These are phyloP conservation scores for Cybosia mesomella DNA, from an alignment of 2,888 invertebrate species.

Conservation along the genomic window DNA sequence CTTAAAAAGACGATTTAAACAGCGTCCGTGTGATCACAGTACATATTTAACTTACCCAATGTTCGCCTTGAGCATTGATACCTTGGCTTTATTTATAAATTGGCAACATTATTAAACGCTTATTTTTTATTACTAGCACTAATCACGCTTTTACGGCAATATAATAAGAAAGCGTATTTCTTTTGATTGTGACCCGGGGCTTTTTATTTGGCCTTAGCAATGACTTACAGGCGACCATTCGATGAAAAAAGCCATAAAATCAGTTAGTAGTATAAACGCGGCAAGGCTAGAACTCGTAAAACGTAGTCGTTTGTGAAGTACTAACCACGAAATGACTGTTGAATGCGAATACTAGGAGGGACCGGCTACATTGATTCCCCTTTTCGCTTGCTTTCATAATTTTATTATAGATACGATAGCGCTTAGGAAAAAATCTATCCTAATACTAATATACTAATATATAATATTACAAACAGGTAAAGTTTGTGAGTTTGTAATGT, in stretches of 20 bases:
- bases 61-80: background rate
- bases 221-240: constrained; percentile 2
- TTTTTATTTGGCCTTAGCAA: background rate
- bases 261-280: background rate
- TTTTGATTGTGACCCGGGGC: background rate
- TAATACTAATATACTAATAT: background rate
- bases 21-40: too few species aligned
- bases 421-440: background rate
- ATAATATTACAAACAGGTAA: too few species aligned
- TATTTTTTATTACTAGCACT: background rate
- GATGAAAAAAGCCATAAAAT: background rate
- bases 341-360: background rate
- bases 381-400: background rate
- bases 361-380: background rate
- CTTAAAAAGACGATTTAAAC: too few species aligned
- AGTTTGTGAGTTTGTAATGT: too few species aligned
- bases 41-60: background rate
- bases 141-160: background rate
- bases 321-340: background rate
- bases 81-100: background rate
- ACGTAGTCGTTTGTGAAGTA: background rate
- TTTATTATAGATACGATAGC: background rate
- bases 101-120: background rate
- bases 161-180: background rate
- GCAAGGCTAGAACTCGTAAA: background rate